A percentile compares a stretch with the other conserved stretches of the same genome.
These are phyloP conservation scores for Oscheius sp. DNA, from an alignment of 2,888 invertebrate genomes.

Conservation along the genomic window DNA sequence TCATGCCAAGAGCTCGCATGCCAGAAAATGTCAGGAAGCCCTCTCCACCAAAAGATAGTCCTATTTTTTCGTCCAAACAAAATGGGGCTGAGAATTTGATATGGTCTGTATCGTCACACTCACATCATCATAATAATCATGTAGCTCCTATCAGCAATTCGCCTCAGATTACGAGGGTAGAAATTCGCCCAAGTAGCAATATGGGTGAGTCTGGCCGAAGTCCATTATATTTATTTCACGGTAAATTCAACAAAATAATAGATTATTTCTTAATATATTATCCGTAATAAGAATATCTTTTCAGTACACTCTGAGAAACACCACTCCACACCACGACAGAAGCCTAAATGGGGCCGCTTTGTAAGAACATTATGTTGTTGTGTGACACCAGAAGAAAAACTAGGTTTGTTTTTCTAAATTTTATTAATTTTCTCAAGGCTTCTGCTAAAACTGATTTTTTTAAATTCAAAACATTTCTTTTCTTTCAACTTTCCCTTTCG, in stretches of 20 bases:
- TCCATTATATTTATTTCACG: too few relatives aligned
- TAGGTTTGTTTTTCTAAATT: constrained; percentile 37
- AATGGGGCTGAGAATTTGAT: constrained; percentile 5
- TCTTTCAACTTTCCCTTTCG: too few relatives aligned
- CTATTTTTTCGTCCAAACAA: constrained; percentile 16
- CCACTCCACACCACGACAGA: constrained; percentile 71
- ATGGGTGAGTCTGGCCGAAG: neutral
- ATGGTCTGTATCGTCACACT: constrained; percentile 16
- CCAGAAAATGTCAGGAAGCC: neutral
- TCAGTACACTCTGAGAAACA: constrained; percentile 7
- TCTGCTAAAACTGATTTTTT: neutral
- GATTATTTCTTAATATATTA: too few relatives aligned
- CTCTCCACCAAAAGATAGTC: constrained; percentile 25
- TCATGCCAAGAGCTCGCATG: constrained; percentile 11
- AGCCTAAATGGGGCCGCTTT: constrained; percentile 78
- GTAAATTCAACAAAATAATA: too few relatives aligned
- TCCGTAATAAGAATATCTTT: neutral
- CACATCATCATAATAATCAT: constrained; percentile 17
- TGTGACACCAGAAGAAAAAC: constrained; percentile 74
- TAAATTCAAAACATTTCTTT: too few relatives aligned
- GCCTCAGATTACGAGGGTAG: constrained; percentile 20
- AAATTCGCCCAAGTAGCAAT: neutral
- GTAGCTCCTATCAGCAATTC: constrained; percentile 13
- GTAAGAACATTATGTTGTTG: constrained; percentile 87
- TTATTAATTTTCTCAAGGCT: neutral